Base-by-base conservation (phyloP, 2,888 invertebrate genomes). In the Barypeithes pellucidus region DNA sequence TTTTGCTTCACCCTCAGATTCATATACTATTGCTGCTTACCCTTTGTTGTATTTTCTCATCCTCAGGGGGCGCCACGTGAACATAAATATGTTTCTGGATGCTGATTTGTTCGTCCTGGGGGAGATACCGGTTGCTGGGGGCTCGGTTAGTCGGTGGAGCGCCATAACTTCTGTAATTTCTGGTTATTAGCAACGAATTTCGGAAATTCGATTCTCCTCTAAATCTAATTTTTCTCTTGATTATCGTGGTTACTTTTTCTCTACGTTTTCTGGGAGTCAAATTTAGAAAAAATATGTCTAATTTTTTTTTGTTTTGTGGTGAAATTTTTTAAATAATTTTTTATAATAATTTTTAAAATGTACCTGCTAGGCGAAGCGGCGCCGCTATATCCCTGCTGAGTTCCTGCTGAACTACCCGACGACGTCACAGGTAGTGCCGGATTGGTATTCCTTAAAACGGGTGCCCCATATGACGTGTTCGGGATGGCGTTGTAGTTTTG, bases 71-170 rank as follows among this genome's bases (percentile, higher is more conserved):
- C 16, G 73, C 67, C 20, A 70, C 74, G 59, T 73, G 75, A 12
- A 75, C 62, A 47, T 76, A 76, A 16, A 76, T 67, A 36, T 76
- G 76, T 61, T 73, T 76, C 41, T 76, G 76, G 9, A 71, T 66
- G 29, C n/a, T 70, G 2, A 57, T 39, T 36, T 52, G 54, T 39
- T 20, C 29, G 4, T 45, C 36, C 29, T 63, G 59, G 14, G 24
- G 39, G 5, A 41, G 4, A 16, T 45, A 61, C 3, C 24, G 11
- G 16, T 50, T 24, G 18, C n/a, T 29, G 3, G 69, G 61, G 5
- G 69, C 39, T 41, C 41, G 69, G 7, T 62, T 12, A 5, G 69
- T 50, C 4, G 22, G 22, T 7, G 69, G 69, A 22, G 14, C 29
- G 16, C 69, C 69, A 52, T 69, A 62, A 29, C 36, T 62, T 52